Conservation (phyloP, 1,140 invertebrate genomes). For the Aphelinus certus region DNA sequence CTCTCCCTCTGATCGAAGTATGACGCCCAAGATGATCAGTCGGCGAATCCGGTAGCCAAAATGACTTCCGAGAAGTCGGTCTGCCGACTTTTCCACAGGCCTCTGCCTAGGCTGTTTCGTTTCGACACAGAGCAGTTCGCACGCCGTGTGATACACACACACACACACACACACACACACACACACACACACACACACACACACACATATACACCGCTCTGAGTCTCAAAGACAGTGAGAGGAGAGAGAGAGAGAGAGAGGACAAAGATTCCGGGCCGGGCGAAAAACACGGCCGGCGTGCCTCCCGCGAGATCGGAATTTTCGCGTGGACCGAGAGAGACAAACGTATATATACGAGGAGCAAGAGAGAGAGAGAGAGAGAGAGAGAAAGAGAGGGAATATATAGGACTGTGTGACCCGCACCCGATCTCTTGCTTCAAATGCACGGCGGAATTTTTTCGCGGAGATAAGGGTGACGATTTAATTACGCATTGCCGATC, state of each 20-base stretch:
- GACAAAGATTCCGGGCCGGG: slow-evolving; percentile 17
- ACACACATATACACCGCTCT: too few relatives aligned
- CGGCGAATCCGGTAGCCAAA: slow-evolving; percentile 23
- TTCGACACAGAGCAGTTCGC: slow-evolving; percentile 24
- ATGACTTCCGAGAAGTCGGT: slow-evolving; percentile 19
- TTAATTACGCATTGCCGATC: background rate
- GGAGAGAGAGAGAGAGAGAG: background rate
- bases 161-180: too few relatives aligned
- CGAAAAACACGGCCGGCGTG: slow-evolving; percentile 26
- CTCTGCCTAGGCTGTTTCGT: background rate
- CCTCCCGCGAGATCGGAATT: slow-evolving; percentile 28
- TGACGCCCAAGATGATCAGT: slow-evolving; percentile 1
- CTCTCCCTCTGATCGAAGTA: background rate
- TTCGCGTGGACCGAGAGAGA: slow-evolving; percentile 22
- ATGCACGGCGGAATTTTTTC: too few relatives aligned
- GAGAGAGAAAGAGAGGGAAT: too few relatives aligned
- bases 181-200: background rate
- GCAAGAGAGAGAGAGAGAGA: too few relatives aligned
- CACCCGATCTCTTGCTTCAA: too few relatives aligned
- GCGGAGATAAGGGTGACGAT: background rate
- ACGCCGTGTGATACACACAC: slow-evolving; percentile 13
- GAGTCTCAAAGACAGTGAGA: background rate
- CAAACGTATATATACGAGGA: too few relatives aligned
- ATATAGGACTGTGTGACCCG: too few relatives aligned
- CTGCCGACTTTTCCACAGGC: slow-evolving; percentile 16